Base-by-base conservation (phyloP, 2,888 invertebrate species). In the Sarcophaga variegata region DNA sequence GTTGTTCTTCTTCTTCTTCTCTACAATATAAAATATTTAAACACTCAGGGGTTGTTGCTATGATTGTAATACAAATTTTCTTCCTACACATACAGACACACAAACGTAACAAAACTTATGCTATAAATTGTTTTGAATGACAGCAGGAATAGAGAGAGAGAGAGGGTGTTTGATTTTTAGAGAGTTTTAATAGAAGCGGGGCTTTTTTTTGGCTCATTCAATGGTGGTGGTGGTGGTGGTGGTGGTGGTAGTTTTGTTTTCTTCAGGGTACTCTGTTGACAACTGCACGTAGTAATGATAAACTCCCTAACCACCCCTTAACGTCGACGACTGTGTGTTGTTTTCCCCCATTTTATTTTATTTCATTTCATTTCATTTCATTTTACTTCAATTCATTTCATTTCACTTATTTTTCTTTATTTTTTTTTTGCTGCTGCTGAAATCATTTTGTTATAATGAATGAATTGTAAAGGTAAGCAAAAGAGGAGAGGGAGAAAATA, bases 291-390 rank as follows among this genome's bases (percentile, higher is more conserved):
- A 37, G 37, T 37, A 37, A 37, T 37, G 37, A 37, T 8, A 10
- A 75, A 83, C 83, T 79, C 83, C 80, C 80, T 83, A 76, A 80
- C 71, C 76, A 83, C 79, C 71, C 76, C 79, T 80, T 66, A 72
- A 37, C 27, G 45, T 25, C 54, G 49, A 20, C 63, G 62, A 66
- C 22, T 37, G 8, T 37, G 10, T 37, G 37, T 37, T 37, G 37
- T 37, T 8, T 37, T 10, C 8, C 37, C 37, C 37, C 37, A 10
- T 37, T 8, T 37, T 47, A 62, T 59, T 11, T 8, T 66, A 69
- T 75, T 69, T 76, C 25, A 22, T 22, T 79, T 63, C 37, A 69
- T 75, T 69, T 76, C 25, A 22, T 22, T 79, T 63, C 37, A 8
- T 37, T 37, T 37, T 37, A 10, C 37, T 37, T 37, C 37, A 37